Evolutionary conservation across 1,140 invertebrate species (phyloP), one percentile per base, ranked within the genome.

Genomic region (Drosophila ambigua): DNA sequence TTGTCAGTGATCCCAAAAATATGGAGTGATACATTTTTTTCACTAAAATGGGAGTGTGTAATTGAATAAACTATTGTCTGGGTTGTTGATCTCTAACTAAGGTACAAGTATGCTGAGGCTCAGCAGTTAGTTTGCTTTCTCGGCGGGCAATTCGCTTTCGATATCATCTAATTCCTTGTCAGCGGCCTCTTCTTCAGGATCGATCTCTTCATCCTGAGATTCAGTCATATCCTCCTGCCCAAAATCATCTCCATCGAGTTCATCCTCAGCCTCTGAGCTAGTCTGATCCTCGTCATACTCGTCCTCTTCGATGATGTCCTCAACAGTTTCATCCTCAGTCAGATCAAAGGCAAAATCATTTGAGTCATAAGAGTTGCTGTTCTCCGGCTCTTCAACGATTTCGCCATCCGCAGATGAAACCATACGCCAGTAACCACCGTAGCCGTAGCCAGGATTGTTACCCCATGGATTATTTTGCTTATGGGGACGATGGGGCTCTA

Each of bases 1-100:
- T 63, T 13, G 31, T 23, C 24, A 4, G 6, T 52, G n/a, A 66
- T 65, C 60, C 60, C 64, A 67, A 52, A 67, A 65, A 45, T 52
- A 67, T 67, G 64, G 35, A 52, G 52, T 67, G 46, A 65, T 13
- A 39, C 24, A 57, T 23, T 20, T 28, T 13, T 44, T 44, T 15
- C 57, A 44, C 35, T 64, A 26, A n/a, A 15, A 4, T 28, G n/a
- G 11, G 35, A 13, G 35, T 39, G 11, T 48, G 9, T 43, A 13
- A 8, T 16, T 48, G 13, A 16, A 8, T 16, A 20, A 1, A 7
- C 1, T 58, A 20, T 13, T 20, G 15, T 20, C 24, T 43, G n/a
- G 5, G 2, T 13, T 13, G 16, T 4, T 24, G 2, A 9, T 23
- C 9, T 11, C 35, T 11, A 35, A 11, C 35, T 11, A 3, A 31